These are phyloP conservation scores for Rhinichthys klamathensis DNA, from an alignment of 2,113 vertebrate species.

Conservation along the genomic window DNA sequence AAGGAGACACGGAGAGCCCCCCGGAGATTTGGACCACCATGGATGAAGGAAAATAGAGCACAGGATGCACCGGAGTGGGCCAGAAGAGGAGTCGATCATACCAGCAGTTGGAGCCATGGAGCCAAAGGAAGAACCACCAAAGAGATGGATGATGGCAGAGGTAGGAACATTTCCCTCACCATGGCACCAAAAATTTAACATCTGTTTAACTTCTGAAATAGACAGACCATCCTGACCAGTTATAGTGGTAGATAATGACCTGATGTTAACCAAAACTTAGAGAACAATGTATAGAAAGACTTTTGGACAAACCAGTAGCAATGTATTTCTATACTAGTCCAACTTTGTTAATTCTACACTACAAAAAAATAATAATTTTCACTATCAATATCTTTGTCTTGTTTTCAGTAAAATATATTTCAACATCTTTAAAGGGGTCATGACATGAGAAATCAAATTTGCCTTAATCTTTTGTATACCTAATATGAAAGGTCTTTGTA, in stretches of 20 bases:
- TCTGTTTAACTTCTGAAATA: neutral
- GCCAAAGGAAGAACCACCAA: slow-evolving; percentile 80
- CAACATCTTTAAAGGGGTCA: neutral
- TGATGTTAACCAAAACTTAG: neutral
- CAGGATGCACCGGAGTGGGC: slow-evolving; percentile 68
- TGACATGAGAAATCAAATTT: too few species aligned
- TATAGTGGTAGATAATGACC: neutral
- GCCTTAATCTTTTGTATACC: too few species aligned
- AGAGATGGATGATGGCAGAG: slow-evolving; percentile 89
- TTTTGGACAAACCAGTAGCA: neutral
- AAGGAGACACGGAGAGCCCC: slow-evolving; percentile 65
- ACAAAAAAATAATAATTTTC: neutral
- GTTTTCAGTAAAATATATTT: neutral
- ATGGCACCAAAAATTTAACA: neutral
- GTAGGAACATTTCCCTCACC: slow-evolving; percentile 70
- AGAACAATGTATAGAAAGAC: neutral
- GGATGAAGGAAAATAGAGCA: slow-evolving; percentile 76
- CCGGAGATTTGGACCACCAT: slow-evolving; percentile 77
- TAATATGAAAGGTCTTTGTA: too few species aligned
- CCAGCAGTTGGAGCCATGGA: slow-evolving; percentile 78
- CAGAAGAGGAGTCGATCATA: slow-evolving; percentile 70
- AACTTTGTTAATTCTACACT: neutral
- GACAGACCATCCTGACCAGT: neutral
- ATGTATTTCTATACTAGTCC: neutral
- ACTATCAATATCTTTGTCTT: neutral